Conservation (phyloP, 2,888 invertebrate species). For the Chydorus sphaericus region DNA sequence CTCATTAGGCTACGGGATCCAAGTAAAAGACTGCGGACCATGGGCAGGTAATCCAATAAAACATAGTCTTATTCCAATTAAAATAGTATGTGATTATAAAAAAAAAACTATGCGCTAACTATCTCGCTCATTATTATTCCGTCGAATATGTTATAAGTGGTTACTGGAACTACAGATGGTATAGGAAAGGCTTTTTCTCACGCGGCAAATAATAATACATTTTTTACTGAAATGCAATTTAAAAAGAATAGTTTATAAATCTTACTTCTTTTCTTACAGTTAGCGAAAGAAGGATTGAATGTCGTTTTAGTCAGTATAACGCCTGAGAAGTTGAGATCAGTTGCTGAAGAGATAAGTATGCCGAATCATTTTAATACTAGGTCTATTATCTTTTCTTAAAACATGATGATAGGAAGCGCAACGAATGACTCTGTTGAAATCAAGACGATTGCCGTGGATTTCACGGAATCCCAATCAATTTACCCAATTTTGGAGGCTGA, state of each 20-base stretch:
- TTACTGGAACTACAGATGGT: not conserved
- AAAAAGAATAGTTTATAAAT: too few species aligned
- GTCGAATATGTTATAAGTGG: too few species aligned
- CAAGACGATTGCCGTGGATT: constrained; percentile 4
- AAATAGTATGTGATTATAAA: not conserved
- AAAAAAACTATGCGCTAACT: too few species aligned
- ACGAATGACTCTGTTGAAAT: too few species aligned
- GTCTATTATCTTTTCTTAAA: not conserved
- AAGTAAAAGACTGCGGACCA: constrained; percentile 2
- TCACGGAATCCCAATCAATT: not conserved
- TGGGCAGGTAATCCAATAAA: constrained; percentile 8
- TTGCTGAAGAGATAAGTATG: not conserved
- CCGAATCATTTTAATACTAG: not conserved
- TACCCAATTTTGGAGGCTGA: not conserved
- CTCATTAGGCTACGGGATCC: not conserved
- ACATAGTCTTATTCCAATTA: not conserved
- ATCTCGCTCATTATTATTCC: too few species aligned
- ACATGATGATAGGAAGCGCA: too few species aligned
- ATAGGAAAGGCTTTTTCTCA: not conserved
- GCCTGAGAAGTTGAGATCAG: not conserved
- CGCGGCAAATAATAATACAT: not conserved
- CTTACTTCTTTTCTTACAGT: too few species aligned
- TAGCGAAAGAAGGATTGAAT: too few species aligned
- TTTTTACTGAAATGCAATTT: not conserved
- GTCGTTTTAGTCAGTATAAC: not conserved